Evolutionary conservation across 2,113 vertebrate genomes (phyloP).

Genomic region (Podarcis cretensis): DNA sequence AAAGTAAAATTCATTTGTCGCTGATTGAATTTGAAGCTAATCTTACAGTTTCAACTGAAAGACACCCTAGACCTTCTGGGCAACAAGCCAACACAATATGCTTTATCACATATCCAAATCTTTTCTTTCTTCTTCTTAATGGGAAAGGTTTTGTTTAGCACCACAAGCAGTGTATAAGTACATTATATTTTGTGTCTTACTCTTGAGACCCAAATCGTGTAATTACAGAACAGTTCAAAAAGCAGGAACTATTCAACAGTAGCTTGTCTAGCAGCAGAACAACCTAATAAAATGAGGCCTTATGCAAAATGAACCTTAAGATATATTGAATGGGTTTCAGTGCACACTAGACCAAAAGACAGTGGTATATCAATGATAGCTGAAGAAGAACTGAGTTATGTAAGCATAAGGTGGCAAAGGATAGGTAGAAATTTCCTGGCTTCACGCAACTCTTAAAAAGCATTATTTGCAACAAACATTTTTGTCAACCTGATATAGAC

Average conservation of each 20-base stretch:
- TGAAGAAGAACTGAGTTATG: neutral
- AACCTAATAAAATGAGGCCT: neutral
- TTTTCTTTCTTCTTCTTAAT: neutral
- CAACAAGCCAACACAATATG: neutral
- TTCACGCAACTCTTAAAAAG: neutral
- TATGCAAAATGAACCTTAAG: too few species aligned
- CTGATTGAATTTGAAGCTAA: constrained; percentile 34
- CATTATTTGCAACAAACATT: neutral
- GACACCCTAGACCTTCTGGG: constrained; percentile 39
- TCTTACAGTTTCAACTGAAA: constrained; percentile 38
- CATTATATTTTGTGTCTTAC: neutral
- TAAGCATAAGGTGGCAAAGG: neutral
- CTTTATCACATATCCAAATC: constrained; percentile 38
- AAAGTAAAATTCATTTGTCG: constrained; percentile 3
- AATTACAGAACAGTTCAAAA: neutral
- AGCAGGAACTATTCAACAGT: neutral
- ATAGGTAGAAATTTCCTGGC: neutral
- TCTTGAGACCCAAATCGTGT: neutral
- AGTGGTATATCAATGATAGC: neutral
- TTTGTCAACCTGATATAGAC: neutral
- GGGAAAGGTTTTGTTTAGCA: neutral
- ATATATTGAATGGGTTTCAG: neutral
- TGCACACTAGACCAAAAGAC: neutral
- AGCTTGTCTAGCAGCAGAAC: neutral
- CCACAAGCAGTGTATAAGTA: neutral